A percentile compares a stretch with the other conserved stretches of the same genome.
Conservation (phyloP, 2,888 invertebrate species). For the Epirrhoe alternata region DNA sequence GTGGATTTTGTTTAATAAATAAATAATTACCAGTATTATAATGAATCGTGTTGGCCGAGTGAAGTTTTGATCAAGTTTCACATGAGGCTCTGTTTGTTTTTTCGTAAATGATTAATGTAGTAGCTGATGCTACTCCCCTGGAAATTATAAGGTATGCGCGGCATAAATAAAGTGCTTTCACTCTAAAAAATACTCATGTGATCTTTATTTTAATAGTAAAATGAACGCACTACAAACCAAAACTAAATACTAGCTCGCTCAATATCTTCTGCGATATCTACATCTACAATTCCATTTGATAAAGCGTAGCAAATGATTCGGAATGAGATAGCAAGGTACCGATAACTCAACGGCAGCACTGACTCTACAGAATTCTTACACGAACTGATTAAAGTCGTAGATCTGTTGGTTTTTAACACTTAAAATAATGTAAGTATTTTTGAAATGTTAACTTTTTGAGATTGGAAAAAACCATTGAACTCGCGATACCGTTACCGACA, state of each 20-base stretch:
- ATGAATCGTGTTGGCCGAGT: too few relatives aligned
- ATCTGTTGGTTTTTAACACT: slow-evolving; percentile 51
- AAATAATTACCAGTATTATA: too few relatives aligned
- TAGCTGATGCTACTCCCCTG: too few relatives aligned
- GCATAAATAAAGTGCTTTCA: too few relatives aligned
- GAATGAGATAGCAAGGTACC: slow-evolving; percentile 66
- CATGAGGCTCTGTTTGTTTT: too few relatives aligned
- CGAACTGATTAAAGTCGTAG: slow-evolving; percentile 65
- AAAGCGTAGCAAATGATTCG: slow-evolving; percentile 63
- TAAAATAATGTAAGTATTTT: neutral
- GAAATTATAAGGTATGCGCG: too few relatives aligned
- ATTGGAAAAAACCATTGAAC: too few relatives aligned
- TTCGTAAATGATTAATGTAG: too few relatives aligned
- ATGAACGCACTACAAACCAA: neutral
- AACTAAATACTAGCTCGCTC: neutral
- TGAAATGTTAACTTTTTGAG: too few relatives aligned
- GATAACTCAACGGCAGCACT: slow-evolving; percentile 68
- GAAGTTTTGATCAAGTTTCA: too few relatives aligned
- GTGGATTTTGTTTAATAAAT: too few relatives aligned
- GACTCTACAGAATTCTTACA: slow-evolving; percentile 67
- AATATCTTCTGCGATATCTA: slow-evolving; percentile 15
- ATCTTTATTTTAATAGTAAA: neutral
- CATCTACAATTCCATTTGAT: slow-evolving; percentile 20
- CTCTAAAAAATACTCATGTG: neutral
- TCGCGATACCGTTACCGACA: too few relatives aligned